Conservation (phyloP, 1,140 invertebrate species). For the Mactra quadrangularis region DNA sequence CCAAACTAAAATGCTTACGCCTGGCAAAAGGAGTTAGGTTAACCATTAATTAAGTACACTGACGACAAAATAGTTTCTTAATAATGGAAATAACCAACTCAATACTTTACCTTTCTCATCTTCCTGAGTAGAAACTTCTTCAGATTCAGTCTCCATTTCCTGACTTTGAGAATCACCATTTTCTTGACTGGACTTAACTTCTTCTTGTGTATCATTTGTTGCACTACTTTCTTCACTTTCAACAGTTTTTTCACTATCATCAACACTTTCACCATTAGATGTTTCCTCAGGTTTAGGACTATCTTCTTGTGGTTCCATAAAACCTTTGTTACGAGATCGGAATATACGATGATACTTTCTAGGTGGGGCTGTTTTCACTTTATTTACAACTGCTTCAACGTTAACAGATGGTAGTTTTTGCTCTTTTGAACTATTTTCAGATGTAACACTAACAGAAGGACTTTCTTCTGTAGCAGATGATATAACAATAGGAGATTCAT, state of each 20-base stretch:
- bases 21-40: no score
- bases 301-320: constrained; percentile 32
- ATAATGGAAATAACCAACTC: no score
- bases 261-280: neutral
- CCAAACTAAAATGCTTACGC: no score
- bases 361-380: constrained; percentile 34
- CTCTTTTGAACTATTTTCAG: neutral
- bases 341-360: constrained; percentile 61
- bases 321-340: constrained; percentile 57
- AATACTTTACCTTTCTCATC: constrained; percentile 9
- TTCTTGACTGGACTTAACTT: constrained; percentile 4
- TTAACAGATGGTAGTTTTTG: neutral
- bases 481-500: constrained; percentile 47
- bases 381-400: constrained; percentile 51
- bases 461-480: constrained; percentile 28
- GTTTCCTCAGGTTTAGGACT: neutral
- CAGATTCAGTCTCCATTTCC: constrained; percentile 28
- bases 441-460: neutral
- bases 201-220: neutral
- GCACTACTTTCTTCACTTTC: neutral
- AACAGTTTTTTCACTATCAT: neutral
- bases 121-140: neutral
- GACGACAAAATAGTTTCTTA: no score
- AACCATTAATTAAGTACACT: no score
- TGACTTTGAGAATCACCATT: constrained; percentile 8